Evolutionary conservation across 2,113 vertebrate species (phyloP).

Genomic region (Fregetta grallaria): DNA sequence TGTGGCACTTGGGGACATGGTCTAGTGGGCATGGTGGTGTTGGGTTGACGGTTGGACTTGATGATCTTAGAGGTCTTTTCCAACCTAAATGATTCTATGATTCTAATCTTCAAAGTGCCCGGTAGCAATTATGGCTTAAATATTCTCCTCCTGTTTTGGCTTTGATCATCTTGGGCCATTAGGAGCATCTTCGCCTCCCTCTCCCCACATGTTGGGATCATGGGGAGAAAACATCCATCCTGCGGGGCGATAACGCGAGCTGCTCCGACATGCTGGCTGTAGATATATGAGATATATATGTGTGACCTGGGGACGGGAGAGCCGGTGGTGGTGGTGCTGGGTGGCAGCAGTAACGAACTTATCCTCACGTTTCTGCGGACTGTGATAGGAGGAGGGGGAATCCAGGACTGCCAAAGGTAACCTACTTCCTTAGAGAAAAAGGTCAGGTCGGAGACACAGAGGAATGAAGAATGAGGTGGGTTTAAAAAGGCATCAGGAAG

Average conservation of each 20-base stretch:
- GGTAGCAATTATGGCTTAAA: constrained; percentile 25
- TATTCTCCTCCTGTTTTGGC: constrained; percentile 17
- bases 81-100: too few relatives aligned
- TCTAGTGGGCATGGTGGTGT: too few relatives aligned
- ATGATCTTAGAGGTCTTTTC: too few relatives aligned
- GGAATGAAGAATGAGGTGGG: not conserved
- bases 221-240: not conserved
- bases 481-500: not conserved
- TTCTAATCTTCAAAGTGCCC: constrained; percentile 6
- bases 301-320: not conserved
- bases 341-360: not conserved
- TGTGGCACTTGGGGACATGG: too few relatives aligned
- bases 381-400: not conserved
- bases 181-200: not conserved
- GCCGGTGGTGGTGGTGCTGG: not conserved
- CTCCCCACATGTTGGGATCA: not conserved
- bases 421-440: not conserved
- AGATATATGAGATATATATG: accelerated
- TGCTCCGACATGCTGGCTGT: accelerated
- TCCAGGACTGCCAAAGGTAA: constrained; percentile 9
- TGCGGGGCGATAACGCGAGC: accelerated
- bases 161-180: not conserved
- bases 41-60: too few relatives aligned
- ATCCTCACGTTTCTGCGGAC: not conserved
- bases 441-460: not conserved